A percentile compares a stretch with the other conserved stretches of the same genome.
Conservation (phyloP, 2,113 vertebrate genomes). For the Hippocampus guttulatus region DNA sequence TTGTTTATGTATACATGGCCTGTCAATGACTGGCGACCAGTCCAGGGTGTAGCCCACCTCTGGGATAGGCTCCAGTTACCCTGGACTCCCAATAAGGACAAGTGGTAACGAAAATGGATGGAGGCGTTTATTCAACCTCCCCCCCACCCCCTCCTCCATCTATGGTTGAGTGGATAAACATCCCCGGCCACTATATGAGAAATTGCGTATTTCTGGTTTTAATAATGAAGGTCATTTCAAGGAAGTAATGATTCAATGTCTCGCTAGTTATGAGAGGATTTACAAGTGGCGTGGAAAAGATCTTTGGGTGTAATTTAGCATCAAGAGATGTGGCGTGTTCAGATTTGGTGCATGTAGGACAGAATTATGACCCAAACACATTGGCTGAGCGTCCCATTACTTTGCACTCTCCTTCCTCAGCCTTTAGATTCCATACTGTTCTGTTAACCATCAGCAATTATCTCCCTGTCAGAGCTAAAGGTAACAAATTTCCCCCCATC, state of each 20-base stretch:
- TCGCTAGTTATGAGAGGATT: not conserved
- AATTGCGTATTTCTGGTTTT: not conserved
- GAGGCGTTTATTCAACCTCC: not conserved
- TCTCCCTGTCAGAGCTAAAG: slow-evolving; percentile 99
- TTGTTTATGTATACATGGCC: not conserved
- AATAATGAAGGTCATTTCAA: not conserved
- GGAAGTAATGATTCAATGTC: not conserved
- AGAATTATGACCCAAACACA: slow-evolving; percentile 55
- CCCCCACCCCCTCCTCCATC: not conserved
- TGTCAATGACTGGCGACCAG: not conserved
- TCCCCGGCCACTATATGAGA: not conserved
- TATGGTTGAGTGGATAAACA: not conserved
- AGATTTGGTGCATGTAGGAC: slow-evolving; percentile 34
- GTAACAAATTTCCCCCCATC: slow-evolving; percentile 99
- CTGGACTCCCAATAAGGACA: not conserved
- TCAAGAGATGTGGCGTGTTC: slow-evolving; percentile 16
- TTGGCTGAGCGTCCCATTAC: slow-evolving; percentile 68
- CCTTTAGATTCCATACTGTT: slow-evolving; percentile 90
- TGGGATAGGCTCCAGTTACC: not conserved
- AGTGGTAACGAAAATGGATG: not conserved
- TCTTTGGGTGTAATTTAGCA: slow-evolving; percentile 3
- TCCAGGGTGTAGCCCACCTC: not conserved
- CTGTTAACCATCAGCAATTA: slow-evolving; percentile 99
- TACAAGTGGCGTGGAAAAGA: not conserved
- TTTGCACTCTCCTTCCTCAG: slow-evolving; percentile 58